A percentile compares a stretch with the other conserved stretches of the same genome.
These are phyloP conservation scores for Nomada fucata DNA, from an alignment of 2,888 invertebrate species.

Conservation along the genomic window DNA sequence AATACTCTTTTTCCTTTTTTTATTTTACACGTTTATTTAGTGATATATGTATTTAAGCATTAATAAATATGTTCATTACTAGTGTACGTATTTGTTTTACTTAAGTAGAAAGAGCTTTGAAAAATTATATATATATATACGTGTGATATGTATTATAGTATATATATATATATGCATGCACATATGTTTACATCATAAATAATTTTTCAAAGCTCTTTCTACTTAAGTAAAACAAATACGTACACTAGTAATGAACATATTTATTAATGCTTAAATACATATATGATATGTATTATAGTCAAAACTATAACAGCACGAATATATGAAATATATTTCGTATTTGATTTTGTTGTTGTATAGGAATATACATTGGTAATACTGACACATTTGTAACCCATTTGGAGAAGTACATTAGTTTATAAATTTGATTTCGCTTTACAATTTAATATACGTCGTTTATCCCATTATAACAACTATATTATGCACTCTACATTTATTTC, in stretches of 20 bases:
- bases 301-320: not conserved
- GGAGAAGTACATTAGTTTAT: not conserved
- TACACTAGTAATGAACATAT: too few relatives aligned
- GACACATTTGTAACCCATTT: conserved; percentile 13
- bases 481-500: conserved; percentile 9
- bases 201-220: too few relatives aligned
- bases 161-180: too few relatives aligned
- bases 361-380: conserved; percentile 30
- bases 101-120: too few relatives aligned
- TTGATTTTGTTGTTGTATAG: conserved; percentile 8
- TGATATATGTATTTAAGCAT: not conserved
- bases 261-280: too few relatives aligned
- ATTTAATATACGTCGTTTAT: conserved; percentile 3
- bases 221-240: too few relatives aligned
- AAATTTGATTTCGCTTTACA: conserved; percentile 23
- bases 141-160: too few relatives aligned
- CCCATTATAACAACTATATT: not conserved
- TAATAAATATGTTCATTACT: not conserved
- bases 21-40: not conserved
- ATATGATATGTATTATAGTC: too few relatives aligned
- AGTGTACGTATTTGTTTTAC: too few relatives aligned
- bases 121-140: too few relatives aligned
- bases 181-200: too few relatives aligned
- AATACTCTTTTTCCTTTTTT: not conserved
- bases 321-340: not conserved